A percentile compares a stretch with the other conserved stretches of the same genome.
These are phyloP conservation scores for Tringa solitaria DNA, from an alignment of 2,113 vertebrate genomes.

Conservation along the genomic window DNA sequence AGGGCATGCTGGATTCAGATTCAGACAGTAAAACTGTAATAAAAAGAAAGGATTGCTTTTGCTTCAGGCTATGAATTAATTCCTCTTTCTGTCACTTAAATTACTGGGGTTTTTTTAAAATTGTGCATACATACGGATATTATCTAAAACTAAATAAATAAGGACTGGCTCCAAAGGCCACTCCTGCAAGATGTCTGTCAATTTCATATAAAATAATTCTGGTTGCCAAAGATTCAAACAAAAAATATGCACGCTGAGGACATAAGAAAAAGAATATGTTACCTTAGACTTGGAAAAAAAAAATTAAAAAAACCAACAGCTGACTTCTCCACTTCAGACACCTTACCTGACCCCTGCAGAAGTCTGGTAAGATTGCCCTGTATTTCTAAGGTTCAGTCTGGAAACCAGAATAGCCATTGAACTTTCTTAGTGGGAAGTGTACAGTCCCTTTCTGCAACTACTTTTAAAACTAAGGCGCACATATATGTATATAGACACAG, in stretches of 20 bases:
- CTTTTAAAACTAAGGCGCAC: not conserved
- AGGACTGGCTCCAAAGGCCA: not conserved
- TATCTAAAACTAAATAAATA: not conserved
- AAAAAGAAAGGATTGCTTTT: not conserved
- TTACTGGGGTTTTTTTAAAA: not conserved
- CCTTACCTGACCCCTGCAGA: not conserved
- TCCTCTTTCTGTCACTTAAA: not conserved
- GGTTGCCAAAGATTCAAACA: not conserved
- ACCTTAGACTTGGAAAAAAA: not conserved
- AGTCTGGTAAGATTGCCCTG: not conserved
- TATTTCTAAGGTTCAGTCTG: not conserved
- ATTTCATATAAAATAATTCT: not conserved
- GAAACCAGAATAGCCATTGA: not conserved
- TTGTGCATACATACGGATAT: not conserved
- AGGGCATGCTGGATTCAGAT: not conserved
- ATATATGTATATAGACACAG: not conserved
- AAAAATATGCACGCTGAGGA: not conserved
- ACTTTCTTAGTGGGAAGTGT: not conserved
- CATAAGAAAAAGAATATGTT: not conserved
- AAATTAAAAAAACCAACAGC: not conserved
- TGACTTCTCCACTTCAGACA: not conserved
- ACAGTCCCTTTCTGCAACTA: not conserved
- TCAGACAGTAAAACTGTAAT: not conserved
- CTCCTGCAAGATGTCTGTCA: not conserved
- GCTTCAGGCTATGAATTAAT: slow-evolving; percentile 28